phyloP scores from a whole-genome alignment of 2,888 invertebrate species.

The Philonicus albiceps region DNA sequence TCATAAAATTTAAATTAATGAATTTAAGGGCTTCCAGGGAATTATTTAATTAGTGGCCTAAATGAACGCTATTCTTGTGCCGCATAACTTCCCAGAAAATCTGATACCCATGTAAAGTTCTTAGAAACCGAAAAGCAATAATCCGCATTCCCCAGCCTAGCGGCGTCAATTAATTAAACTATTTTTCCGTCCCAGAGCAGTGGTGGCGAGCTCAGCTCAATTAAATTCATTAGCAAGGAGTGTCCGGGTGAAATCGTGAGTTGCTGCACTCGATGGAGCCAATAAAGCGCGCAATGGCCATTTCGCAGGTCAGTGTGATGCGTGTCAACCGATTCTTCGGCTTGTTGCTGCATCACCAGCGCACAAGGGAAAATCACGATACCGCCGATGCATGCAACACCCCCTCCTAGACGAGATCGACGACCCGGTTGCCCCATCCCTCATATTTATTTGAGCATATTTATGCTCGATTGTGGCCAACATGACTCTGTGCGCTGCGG shows the following conservation, averaged over 20 bases:
- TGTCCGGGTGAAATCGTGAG: not conserved
- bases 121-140: not conserved
- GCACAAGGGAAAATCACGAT: not conserved
- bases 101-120: not conserved
- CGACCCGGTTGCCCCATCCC: not conserved
- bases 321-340: not conserved
- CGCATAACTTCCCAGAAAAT: not conserved
- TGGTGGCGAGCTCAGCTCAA: not conserved
- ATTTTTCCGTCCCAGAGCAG: not conserved
- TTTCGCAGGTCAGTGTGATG: not conserved
- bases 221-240: not conserved
- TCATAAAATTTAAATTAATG: not conserved
- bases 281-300: not conserved
- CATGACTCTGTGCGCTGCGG: constrained; percentile 43
- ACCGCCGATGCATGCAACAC: not conserved
- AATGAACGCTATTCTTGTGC: not conserved
- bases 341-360: constrained; percentile 10
- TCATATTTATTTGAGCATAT: constrained; percentile 40
- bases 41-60: not conserved
- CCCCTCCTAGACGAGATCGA: not conserved
- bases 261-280: not conserved
- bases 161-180: not conserved
- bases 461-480: constrained; percentile 47
- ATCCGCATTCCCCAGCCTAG: not conserved
- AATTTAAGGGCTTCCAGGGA: not conserved